Evolutionary conservation across 2,797 vertebrate genomes (phyloP).

Genomic region (Muraenolepis orangiensis): DNA sequence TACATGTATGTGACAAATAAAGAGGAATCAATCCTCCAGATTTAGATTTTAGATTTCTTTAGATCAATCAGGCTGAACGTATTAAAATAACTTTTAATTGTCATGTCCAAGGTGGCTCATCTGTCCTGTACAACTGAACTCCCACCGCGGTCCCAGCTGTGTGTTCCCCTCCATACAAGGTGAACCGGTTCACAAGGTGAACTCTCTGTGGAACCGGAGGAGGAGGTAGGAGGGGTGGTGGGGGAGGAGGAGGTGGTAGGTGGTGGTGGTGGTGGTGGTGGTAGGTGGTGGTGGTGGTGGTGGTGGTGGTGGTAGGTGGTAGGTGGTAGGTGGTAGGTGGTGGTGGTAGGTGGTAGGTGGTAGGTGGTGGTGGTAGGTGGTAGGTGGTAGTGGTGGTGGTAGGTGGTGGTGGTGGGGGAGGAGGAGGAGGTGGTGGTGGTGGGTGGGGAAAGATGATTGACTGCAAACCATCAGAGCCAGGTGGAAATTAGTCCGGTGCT

Average conservation of each 20-base stretch:
- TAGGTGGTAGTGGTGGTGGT: not conserved
- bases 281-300: not conserved
- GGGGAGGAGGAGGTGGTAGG: not conserved
- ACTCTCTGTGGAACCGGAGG: too few relatives aligned
- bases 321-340: too few relatives aligned
- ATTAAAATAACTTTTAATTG: not conserved
- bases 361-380: not conserved
- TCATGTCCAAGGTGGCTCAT: not conserved
- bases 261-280: not conserved
- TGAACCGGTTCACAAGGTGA: not conserved
- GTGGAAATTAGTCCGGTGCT: slow-evolving; percentile 49
- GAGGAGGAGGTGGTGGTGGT: not conserved
- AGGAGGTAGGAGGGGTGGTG: too few relatives aligned
- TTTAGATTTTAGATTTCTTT: too few relatives aligned
- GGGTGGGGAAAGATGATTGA: slow-evolving; percentile 47
- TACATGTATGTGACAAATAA: too few relatives aligned
- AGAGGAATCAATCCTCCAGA: too few relatives aligned
- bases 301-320: not conserved
- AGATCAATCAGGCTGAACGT: not conserved
- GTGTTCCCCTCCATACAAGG: not conserved
- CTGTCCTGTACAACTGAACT: not conserved
- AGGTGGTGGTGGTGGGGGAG: too few relatives aligned
- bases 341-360: not conserved
- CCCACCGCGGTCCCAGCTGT: not conserved
- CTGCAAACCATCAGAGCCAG: slow-evolving; percentile 52